Evolutionary conservation across 2,113 vertebrate genomes (phyloP).

Genomic region (Myrmecobius fasciatus): DNA sequence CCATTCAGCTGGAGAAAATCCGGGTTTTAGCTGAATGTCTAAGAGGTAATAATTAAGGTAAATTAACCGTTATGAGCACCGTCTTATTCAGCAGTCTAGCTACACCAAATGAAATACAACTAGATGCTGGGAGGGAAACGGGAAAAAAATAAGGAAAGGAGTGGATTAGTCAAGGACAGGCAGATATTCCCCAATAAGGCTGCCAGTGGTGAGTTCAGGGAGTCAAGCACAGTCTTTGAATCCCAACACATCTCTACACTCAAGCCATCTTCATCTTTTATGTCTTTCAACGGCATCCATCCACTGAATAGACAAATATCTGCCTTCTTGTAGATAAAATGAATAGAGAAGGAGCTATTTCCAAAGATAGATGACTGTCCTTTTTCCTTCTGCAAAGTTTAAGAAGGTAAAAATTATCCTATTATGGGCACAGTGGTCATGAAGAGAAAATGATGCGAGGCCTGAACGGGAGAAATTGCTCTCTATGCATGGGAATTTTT

Average conservation of each 20-base stretch:
- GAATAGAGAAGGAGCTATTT: constrained; percentile 73
- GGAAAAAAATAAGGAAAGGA: background rate
- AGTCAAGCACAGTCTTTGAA: constrained; percentile 55
- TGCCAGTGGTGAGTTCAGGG: constrained; percentile 53
- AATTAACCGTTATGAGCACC: background rate
- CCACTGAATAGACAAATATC: constrained; percentile 59
- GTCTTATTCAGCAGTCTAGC: background rate
- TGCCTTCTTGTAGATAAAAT: constrained; percentile 71
- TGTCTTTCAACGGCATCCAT: constrained; percentile 58
- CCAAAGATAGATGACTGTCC: constrained; percentile 73
- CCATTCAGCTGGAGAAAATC: constrained; percentile 5
- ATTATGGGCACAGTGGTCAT: constrained; percentile 81
- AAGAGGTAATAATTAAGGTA: background rate
- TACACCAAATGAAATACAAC: background rate
- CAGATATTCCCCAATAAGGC: background rate
- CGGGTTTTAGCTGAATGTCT: background rate
- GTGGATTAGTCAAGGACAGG: background rate
- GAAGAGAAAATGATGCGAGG: constrained; percentile 83
- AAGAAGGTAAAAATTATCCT: constrained; percentile 84
- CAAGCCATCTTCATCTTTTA: constrained; percentile 62
- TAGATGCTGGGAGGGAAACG: background rate
- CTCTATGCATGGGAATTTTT: constrained; percentile 82
- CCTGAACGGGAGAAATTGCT: constrained; percentile 79
- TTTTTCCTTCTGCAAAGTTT: constrained; percentile 78
- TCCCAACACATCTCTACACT: constrained; percentile 14